Percentiles rank a stretch among this genome's conserved stretches.
Evolutionary conservation across 2,888 invertebrate species (phyloP).

Genomic region (Cantharis rustica): DNA sequence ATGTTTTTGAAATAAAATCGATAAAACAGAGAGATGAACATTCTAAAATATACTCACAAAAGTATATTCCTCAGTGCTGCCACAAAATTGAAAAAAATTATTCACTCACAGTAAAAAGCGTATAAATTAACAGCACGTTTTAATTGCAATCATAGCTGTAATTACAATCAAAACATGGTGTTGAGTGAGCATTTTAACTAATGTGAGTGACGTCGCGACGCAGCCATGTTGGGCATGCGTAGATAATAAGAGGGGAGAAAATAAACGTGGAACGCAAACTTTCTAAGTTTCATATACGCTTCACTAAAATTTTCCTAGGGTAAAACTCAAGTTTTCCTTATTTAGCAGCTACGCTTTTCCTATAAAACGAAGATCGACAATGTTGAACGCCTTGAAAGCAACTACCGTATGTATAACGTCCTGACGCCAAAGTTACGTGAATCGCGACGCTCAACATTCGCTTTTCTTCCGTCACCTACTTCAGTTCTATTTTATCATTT

Average conservation of each 20-base stretch:
- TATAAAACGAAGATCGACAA: constrained; percentile 13
- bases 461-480: constrained; percentile 44
- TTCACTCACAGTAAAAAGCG: constrained; percentile 8
- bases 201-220: constrained; percentile 35
- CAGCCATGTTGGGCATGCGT: constrained; percentile 54
- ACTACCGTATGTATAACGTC: constrained; percentile 35
- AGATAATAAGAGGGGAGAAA: constrained; percentile 36
- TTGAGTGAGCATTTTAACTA: constrained; percentile 41
- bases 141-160: constrained; percentile 39
- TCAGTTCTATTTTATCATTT: constrained; percentile 23
- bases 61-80: background rate
- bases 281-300: constrained; percentile 42
- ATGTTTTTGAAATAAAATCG: constrained; percentile 45
- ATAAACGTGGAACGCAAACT: constrained; percentile 42
- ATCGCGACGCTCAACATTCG: constrained; percentile 46
- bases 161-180: constrained; percentile 45
- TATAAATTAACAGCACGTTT: constrained; percentile 12
- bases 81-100: constrained; percentile 3
- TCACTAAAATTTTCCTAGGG: constrained; percentile 37
- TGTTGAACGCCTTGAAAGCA: constrained; percentile 16
- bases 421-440: constrained; percentile 44
- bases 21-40: constrained; percentile 28
- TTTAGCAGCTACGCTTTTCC: constrained; percentile 15
- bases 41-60: constrained; percentile 5
- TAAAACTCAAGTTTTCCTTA: constrained; percentile 39